Conservation (phyloP, 2,797 vertebrate genomes). For the Telmatherina bonti region DNA sequence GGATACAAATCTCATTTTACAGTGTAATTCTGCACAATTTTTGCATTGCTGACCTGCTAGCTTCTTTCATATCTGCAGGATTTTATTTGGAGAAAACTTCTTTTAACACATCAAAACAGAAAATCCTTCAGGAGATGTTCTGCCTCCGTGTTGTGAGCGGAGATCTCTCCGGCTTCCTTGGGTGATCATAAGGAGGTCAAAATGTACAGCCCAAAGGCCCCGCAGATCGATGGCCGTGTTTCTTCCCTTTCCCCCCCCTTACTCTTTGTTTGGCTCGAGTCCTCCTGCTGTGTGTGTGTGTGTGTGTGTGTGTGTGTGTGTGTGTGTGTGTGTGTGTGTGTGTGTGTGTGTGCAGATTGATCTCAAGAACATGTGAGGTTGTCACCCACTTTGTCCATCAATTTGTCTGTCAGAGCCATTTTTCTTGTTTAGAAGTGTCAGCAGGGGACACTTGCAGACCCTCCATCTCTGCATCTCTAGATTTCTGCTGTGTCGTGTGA, state of each 20-base stretch:
- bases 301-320: conserved; percentile 7
- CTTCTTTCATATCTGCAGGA: background rate
- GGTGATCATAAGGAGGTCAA: conserved; percentile 38
- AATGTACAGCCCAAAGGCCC: conserved; percentile 37
- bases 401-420: conserved; percentile 52
- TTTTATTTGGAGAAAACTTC: background rate
- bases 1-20: background rate
- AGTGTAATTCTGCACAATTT: background rate
- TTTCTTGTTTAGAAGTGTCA: conserved; percentile 56
- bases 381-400: conserved; percentile 59
- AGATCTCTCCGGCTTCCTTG: conserved; percentile 8
- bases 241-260: conserved; percentile 22
- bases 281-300: conserved; percentile 13
- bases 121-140: background rate
- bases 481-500: conserved; percentile 31
- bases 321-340: conserved; percentile 13
- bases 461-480: conserved; percentile 21
- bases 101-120: background rate
- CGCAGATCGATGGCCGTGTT: conserved; percentile 44
- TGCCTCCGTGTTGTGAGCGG: conserved; percentile 11
- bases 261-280: conserved; percentile 20
- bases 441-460: conserved; percentile 36
- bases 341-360: conserved; percentile 41
- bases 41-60: no score
- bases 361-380: conserved; percentile 52